Evolutionary conservation across 2,113 vertebrate genomes (phyloP).

Genomic region (Vidua chalybeata): DNA sequence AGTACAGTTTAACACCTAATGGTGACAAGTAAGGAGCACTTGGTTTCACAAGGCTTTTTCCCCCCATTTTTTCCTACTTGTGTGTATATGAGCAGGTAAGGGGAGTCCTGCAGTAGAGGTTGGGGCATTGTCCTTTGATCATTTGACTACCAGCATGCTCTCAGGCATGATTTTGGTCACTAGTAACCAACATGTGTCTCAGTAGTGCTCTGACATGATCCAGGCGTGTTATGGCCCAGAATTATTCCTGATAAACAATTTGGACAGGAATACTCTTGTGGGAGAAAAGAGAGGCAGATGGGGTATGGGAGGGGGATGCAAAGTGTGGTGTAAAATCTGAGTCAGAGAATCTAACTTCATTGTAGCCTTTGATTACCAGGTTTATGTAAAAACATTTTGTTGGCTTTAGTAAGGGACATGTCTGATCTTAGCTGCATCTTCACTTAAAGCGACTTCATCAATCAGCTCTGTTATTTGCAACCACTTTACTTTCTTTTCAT

Average conservation of each 20-base stretch:
- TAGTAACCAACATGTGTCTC: rapidly evolving
- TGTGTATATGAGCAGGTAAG: neutral
- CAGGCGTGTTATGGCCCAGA: neutral
- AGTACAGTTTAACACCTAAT: neutral
- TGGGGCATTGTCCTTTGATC: neutral
- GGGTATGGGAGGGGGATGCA: neutral
- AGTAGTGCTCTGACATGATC: neutral
- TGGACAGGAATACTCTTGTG: neutral
- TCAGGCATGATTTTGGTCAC: neutral
- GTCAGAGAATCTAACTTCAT: neutral
- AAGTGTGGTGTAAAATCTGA: neutral
- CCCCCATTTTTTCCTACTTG: neutral
- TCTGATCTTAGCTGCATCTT: neutral
- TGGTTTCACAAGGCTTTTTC: neutral
- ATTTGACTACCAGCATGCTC: neutral
- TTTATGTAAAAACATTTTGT: neutral
- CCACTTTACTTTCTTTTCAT: neutral
- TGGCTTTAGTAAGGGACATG: neutral
- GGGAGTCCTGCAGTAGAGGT: neutral
- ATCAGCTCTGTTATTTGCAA: neutral
- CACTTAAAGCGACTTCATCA: neutral
- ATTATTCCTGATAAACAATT: neutral
- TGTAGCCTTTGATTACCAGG: neutral
- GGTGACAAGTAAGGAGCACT: neutral
- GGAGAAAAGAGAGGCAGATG: neutral